phyloP scores from a whole-genome alignment of 2,113 vertebrate genomes.

The Oriolus oriolus region DNA sequence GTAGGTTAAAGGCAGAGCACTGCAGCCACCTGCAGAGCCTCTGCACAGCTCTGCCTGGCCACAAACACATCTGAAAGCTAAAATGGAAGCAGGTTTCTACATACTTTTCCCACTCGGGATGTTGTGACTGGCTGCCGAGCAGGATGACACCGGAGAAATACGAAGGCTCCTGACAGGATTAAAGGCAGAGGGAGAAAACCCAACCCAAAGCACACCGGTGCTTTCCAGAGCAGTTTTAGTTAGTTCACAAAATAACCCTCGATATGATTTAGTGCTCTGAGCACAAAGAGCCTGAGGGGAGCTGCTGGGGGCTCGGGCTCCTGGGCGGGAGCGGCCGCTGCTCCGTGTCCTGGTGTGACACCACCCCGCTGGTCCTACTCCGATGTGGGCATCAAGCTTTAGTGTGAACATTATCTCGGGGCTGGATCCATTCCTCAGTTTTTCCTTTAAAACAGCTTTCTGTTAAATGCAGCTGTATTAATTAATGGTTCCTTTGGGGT shows the following conservation, averaged over 20 bases:
- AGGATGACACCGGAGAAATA: background rate
- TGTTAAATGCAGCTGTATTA: background rate
- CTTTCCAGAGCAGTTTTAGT: background rate
- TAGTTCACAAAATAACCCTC: background rate
- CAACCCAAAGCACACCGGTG: background rate
- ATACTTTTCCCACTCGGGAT: background rate
- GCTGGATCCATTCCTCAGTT: background rate
- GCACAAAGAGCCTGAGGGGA: background rate
- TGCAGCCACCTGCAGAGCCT: background rate
- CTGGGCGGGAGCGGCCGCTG: background rate
- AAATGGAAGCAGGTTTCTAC: background rate
- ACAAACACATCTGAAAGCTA: background rate
- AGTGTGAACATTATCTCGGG: rapidly evolving
- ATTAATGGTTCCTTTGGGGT: background rate
- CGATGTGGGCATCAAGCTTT: rapidly evolving
- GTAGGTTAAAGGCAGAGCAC: background rate
- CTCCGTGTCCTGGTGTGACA: rapidly evolving
- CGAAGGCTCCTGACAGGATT: background rate
- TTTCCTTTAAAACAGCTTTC: background rate
- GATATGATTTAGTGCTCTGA: background rate
- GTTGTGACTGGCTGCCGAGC: background rate
- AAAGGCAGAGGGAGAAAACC: background rate
- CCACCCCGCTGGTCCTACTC: rapidly evolving
- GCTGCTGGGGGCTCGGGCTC: background rate
- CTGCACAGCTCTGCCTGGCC: background rate